Conservation (phyloP, 2,113 vertebrate species). For the human region GRCh38 chr2:31035001-31035500, state of each 20-base stretch:
- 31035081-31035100: background rate
- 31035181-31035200: background rate
- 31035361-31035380: background rate
- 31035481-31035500: background rate
- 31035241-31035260: background rate
- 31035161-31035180: background rate
- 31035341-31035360: background rate
- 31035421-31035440: background rate
- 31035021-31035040: background rate
- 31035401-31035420: background rate
- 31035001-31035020: background rate
- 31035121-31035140: background rate
- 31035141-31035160: background rate
- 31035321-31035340: background rate
- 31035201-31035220: background rate
- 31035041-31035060: background rate
- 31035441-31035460: background rate
- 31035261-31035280: background rate
- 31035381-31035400: background rate
- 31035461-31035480: conserved; percentile 4
- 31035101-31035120: background rate
- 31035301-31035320: background rate
- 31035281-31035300: background rate
- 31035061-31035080: background rate
- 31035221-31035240: background rate